phyloP scores from a whole-genome alignment of 1,140 invertebrate species.

The Caenorhabditis remanei region DNA sequence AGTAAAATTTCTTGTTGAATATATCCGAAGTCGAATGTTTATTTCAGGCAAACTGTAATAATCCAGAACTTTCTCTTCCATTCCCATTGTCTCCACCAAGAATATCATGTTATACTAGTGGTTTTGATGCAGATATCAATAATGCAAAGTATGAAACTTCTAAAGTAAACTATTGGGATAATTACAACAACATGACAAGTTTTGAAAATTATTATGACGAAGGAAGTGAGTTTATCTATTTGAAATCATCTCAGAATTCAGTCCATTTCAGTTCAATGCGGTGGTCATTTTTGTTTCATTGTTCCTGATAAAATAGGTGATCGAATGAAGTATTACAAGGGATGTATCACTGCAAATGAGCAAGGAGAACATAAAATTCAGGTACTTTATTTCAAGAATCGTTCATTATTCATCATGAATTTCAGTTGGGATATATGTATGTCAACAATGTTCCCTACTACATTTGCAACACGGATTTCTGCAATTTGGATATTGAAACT shows the following conservation, averaged over 20 bases:
- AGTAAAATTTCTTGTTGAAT: neutral
- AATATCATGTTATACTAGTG: neutral
- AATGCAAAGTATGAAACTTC: conserved; percentile 25
- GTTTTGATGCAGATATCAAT: neutral
- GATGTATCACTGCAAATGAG: conserved; percentile 3
- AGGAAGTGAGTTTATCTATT: neutral
- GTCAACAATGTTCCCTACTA: conserved; percentile 1
- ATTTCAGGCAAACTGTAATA: conserved; percentile 2
- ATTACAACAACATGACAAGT: neutral
- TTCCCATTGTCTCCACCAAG: neutral
- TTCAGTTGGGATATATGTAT: conserved; percentile 10
- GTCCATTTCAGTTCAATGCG: neutral
- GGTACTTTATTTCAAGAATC: neutral
- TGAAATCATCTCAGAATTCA: neutral
- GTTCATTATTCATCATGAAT: neutral
- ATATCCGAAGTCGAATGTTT: neutral
- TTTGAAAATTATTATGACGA: conserved; percentile 22
- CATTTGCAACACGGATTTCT: conserved; percentile 12
- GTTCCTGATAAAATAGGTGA: neutral
- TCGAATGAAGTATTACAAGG: neutral
- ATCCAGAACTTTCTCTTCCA: neutral
- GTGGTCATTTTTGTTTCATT: conserved; percentile 13
- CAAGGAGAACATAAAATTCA: conserved; percentile 24
- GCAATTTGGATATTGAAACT: conserved; percentile 7
- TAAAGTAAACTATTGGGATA: neutral